Evolutionary conservation across 2,797 vertebrate genomes (phyloP).

Genomic region (Sebastes diaconus): DNA sequence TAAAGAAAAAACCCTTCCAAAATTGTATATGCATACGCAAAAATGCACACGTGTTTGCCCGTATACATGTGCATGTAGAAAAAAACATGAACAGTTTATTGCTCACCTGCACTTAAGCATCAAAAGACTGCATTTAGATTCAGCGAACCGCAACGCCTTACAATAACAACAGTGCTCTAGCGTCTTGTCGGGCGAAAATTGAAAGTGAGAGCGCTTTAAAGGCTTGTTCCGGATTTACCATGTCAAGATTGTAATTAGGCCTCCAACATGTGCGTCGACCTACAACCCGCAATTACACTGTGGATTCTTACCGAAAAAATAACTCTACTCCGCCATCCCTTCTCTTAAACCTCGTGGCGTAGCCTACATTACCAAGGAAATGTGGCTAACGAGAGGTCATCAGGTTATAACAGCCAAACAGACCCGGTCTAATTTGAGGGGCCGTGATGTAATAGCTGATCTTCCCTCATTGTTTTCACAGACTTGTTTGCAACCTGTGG

Average conservation of each 20-base stretch:
- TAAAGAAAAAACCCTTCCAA: constrained; percentile 35
- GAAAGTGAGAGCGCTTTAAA: constrained; percentile 67
- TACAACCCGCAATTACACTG: constrained; percentile 78
- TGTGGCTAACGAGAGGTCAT: constrained; percentile 31
- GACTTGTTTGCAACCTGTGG: constrained; percentile 53
- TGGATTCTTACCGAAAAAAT: constrained; percentile 70
- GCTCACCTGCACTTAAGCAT: constrained; percentile 56
- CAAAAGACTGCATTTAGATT: constrained; percentile 65
- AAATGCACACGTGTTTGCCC: constrained; percentile 32
- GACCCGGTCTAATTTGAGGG: constrained; percentile 36
- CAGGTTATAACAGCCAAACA: constrained; percentile 28
- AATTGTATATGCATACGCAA: constrained; percentile 37
- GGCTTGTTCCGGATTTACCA: constrained; percentile 69
- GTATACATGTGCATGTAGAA: background rate
- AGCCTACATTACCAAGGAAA: constrained; percentile 9
- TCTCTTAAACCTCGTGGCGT: constrained; percentile 28
- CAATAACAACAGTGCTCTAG: constrained; percentile 50
- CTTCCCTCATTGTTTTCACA: constrained; percentile 38
- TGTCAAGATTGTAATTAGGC: constrained; percentile 80
- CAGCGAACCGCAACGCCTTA: constrained; percentile 47
- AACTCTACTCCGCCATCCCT: constrained; percentile 26
- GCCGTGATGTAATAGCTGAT: constrained; percentile 38
- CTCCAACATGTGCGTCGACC: constrained; percentile 73
- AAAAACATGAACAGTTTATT: constrained; percentile 32
- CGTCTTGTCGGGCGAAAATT: constrained; percentile 56